A percentile compares a stretch with the other conserved stretches of the same genome.
Conservation (phyloP, 2,797 vertebrate species). For the Sphaeramia orbicularis region DNA sequence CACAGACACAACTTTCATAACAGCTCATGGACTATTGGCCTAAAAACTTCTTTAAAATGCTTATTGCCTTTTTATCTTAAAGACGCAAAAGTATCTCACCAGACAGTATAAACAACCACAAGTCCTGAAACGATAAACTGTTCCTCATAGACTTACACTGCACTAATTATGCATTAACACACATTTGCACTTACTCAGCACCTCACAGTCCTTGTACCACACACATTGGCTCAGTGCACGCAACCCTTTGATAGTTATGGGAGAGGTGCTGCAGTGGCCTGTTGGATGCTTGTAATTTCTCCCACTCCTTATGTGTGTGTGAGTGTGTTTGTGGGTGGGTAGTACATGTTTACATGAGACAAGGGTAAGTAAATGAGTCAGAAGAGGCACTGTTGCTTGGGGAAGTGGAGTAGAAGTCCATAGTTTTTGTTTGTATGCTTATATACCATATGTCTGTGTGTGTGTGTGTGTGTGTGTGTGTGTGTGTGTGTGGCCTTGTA, state of each 20-base stretch:
- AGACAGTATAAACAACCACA: neutral
- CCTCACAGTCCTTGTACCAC: constrained; percentile 34
- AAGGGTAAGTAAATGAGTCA: constrained; percentile 48
- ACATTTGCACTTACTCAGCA: constrained; percentile 45
- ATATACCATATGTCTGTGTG: neutral
- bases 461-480: constrained; percentile 10
- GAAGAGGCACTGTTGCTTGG: constrained; percentile 22
- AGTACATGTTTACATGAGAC: constrained; percentile 29
- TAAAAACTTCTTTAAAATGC: too few relatives aligned
- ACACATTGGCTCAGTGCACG: constrained; percentile 14
- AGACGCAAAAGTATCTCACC: neutral
- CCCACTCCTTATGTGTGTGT: neutral
- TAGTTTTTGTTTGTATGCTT: neutral
- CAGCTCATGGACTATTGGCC: too few relatives aligned
- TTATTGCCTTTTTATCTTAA: too few relatives aligned
- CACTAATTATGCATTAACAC: constrained; percentile 33
- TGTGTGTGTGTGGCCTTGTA: constrained; percentile 19
- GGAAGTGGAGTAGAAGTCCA: constrained; percentile 1
- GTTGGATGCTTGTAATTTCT: constrained; percentile 41
- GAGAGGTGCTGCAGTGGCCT: constrained; percentile 28
- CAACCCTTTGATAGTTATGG: constrained; percentile 50
- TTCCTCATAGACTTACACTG: neutral
- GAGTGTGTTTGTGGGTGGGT: constrained; percentile 28
- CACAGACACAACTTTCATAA: too few relatives aligned
- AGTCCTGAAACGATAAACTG: neutral